Conservation (phyloP, 2,113 vertebrate species). For the Larimichthys polyactis region DNA sequence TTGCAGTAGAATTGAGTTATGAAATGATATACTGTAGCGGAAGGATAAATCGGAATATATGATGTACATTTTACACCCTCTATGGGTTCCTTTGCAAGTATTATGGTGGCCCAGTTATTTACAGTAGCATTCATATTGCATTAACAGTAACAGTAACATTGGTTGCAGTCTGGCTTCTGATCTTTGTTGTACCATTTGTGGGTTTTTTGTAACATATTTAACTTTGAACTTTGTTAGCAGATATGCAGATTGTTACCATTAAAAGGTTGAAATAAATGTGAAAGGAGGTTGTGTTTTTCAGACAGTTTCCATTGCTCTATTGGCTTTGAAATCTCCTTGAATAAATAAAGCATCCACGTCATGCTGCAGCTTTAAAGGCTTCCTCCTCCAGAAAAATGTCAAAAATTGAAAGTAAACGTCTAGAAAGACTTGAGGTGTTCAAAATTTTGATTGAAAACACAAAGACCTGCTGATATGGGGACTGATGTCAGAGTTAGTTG, state of each 20-base stretch:
- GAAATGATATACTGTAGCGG: not conserved
- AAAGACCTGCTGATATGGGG: not conserved
- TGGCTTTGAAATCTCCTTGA: not conserved
- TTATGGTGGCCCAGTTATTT: not conserved
- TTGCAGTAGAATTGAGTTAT: not conserved
- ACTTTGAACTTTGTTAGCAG: not conserved
- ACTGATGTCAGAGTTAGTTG: not conserved
- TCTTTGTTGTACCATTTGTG: not conserved
- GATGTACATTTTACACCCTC: too few relatives aligned
- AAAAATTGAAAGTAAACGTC: not conserved
- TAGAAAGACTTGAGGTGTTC: not conserved
- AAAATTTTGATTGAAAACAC: not conserved
- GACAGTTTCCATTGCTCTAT: not conserved
- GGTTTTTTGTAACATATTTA: not conserved
- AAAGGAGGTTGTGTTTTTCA: not conserved
- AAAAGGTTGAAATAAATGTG: not conserved
- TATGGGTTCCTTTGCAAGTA: not conserved
- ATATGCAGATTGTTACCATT: not conserved
- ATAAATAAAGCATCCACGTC: not conserved
- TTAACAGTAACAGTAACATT: not conserved
- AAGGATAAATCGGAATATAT: not conserved
- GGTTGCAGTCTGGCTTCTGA: not conserved
- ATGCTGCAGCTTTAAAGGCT: not conserved
- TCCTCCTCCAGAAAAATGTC: not conserved
- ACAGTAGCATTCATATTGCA: too few relatives aligned